Conservation (phyloP, 53 echinoderm and acorn worm genomes). For the Zoroaster sp. region DNA sequence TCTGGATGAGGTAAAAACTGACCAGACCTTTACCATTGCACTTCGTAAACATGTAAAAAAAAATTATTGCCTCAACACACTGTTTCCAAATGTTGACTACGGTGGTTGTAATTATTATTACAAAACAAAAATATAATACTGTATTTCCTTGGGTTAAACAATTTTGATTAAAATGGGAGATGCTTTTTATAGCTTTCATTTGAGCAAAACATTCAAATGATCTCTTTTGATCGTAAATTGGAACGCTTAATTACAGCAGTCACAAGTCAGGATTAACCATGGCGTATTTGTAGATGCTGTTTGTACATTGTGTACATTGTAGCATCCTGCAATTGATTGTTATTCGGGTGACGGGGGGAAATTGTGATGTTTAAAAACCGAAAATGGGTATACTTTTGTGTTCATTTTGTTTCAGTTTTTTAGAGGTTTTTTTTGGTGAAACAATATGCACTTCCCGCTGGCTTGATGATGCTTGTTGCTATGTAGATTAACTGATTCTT, state of each 20-base stretch:
- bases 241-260: neutral
- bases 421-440: conserved; percentile 4
- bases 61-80: conserved; percentile 34
- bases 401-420: neutral
- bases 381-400: conserved; percentile 23
- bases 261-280: conserved; percentile 14
- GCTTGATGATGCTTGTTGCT: conserved; percentile 42
- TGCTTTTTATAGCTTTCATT: neutral
- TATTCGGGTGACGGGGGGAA: conserved; percentile 2
- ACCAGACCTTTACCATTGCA: conserved; percentile 52
- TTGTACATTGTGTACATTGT: neutral
- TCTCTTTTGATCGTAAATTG: neutral
- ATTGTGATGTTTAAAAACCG: neutral
- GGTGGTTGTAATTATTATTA: neutral
- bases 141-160: neutral
- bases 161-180: neutral
- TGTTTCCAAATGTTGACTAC: conserved; percentile 10
- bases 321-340: neutral
- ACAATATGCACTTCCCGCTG: conserved; percentile 31
- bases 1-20: conserved; percentile 44
- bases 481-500: conserved; percentile 51
- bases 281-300: neutral
- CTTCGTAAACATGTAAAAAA: conserved; percentile 52
- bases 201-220: conserved; percentile 3
- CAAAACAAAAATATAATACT: neutral